Percentiles rank a stretch among this genome's conserved stretches.
Evolutionary conservation across 2,113 vertebrate genomes (phyloP).

Genomic region (Corythoichthys haematopterus): DNA sequence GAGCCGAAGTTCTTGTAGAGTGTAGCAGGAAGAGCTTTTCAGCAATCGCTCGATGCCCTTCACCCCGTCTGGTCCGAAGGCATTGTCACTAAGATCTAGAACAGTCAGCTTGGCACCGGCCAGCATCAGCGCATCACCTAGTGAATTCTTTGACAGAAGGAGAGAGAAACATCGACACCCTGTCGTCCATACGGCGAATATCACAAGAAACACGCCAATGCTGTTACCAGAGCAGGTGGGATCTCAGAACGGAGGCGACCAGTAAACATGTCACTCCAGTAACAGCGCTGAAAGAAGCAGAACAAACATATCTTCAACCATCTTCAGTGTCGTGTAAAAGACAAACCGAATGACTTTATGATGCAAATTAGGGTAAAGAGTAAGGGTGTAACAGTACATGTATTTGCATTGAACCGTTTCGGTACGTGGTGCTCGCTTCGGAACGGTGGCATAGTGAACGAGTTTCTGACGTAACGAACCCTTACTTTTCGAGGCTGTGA

Average conservation of each 20-base stretch:
- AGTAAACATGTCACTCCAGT: slow-evolving; percentile 99
- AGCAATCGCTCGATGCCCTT: slow-evolving; percentile 87
- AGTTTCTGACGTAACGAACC: no score
- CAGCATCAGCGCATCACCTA: slow-evolving; percentile 84
- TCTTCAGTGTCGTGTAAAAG: background rate
- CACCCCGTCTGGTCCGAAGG: slow-evolving; percentile 95
- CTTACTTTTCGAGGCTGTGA: no score
- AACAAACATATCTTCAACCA: background rate
- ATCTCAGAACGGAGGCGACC: slow-evolving; percentile 93
- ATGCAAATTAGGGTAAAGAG: background rate
- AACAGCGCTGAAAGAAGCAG: slow-evolving; percentile 76
- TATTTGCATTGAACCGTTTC: no score
- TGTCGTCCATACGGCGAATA: background rate
- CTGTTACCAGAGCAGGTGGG: slow-evolving; percentile 86
- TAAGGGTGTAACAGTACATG: no score
- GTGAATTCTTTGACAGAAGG: slow-evolving; percentile 74
- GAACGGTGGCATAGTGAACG: no score
- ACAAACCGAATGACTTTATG: background rate
- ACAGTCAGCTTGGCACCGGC: slow-evolving; percentile 85
- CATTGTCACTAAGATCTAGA: slow-evolving; percentile 94
- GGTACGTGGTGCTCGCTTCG: no score
- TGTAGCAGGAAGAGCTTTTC: slow-evolving; percentile 84
- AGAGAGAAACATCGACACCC: background rate
- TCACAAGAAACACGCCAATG: background rate
- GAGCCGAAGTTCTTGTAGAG: slow-evolving; percentile 84